These are phyloP conservation scores for Antitype chi DNA, from an alignment of 2,888 invertebrate species.

Conservation along the genomic window DNA sequence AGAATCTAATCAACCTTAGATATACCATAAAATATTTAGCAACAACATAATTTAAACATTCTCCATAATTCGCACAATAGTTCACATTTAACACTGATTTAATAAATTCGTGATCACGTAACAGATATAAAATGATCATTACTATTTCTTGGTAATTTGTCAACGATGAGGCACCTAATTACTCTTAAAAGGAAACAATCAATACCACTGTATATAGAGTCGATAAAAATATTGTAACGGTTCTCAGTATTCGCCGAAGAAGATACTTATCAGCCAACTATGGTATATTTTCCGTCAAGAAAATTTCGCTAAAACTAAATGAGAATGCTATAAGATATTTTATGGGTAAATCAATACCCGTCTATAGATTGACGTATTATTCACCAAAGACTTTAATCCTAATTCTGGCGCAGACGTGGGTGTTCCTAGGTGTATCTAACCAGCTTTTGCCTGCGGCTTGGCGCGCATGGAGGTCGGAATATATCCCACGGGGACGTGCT, in stretches of 20 bases:
- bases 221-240: conserved; percentile 37
- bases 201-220: conserved; percentile 7
- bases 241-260: conserved; percentile 39
- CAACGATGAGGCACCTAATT: not conserved
- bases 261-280: conserved; percentile 25
- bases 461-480: too few species aligned
- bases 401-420: not conserved
- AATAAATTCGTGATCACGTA: conserved; percentile 60
- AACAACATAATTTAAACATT: not conserved
- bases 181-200: conserved; percentile 13
- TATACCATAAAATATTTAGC: not conserved
- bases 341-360: not conserved
- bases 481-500: too few species aligned
- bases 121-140: conserved; percentile 43
- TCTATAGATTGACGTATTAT: not conserved
- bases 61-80: not conserved
- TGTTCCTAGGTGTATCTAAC: not conserved
- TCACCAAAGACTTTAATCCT: not conserved
- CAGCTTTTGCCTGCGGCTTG: too few species aligned
- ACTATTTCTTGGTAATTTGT: not conserved
- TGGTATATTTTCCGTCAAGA: conserved; percentile 21
- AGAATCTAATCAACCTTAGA: not conserved
- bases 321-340: conserved; percentile 3
- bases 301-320: conserved; percentile 1
- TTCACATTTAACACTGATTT: conserved; percentile 1